Evolutionary conservation across 35 echinoderm and acorn worm genomes (phyloP), one percentile per base, ranked within the genome.

Genomic region (Stichopus chloronotus): DNA sequence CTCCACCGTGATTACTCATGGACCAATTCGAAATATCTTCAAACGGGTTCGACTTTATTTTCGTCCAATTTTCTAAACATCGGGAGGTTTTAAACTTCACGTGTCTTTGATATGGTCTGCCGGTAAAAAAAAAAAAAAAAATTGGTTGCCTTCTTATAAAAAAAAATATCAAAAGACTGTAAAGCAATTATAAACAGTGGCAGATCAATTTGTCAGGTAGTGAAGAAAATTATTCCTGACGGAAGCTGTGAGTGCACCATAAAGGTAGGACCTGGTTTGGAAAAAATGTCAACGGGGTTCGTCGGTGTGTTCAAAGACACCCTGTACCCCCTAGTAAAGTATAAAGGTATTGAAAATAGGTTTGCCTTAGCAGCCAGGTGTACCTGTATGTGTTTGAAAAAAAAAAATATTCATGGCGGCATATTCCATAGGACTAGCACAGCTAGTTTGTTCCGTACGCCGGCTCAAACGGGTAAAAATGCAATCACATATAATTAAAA

Each of bases 101-200:
- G 87, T 89, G 87, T 71, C 87, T 71, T 89, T 89, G 43, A 89
- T 72, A 89, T 52, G 52, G 10, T 71, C 59, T 71, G 21, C 52
- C 52, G 60, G 24, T 72, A 89, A 72, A 20, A 14, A 12, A 25
- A 79, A 12, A 25, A 79, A 43, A 43, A 61, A 61, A 61, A 74
- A 19, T 19, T 6, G 69, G 19, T 74, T 74, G 56, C 23, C 2
- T 52, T 65, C 8, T 19, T 54, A 6, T 55, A 10, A 52, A 7
- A 14, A 60, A 88, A 88, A 88, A 88, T 71, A 88, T 89, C 87
- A 13, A 25, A 63, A 25, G 25, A 71, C 25, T 63, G 87, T 89
- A 89, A 89, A 89, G 57, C 87, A 89, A 89, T 89, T 89, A 89
- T 89, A 72, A 89, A 89, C 87, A 89, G 87, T 89, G 87, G 87